These are phyloP conservation scores for Lamellibrachia luymesi DNA, from an alignment of 1,140 invertebrate species.

Conservation along the genomic window DNA sequence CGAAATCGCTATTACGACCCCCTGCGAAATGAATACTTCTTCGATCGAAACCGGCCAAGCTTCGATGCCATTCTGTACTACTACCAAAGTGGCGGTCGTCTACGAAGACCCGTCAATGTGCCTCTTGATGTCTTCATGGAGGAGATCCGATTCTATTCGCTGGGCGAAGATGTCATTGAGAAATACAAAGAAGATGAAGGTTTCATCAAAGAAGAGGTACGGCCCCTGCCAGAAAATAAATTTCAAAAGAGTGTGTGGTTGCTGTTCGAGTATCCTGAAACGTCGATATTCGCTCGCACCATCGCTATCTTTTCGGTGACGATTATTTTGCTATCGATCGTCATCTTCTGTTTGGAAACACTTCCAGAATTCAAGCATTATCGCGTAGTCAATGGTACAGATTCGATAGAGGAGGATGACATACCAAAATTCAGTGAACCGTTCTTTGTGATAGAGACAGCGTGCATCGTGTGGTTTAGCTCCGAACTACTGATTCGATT, in stretches of 20 bases:
- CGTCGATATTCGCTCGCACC: constrained; percentile 94
- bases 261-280: constrained; percentile 99
- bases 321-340: constrained; percentile 95
- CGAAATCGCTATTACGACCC: constrained; percentile 87
- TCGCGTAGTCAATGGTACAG: constrained; percentile 27
- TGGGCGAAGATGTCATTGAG: constrained; percentile 50
- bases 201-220: constrained; percentile 46
- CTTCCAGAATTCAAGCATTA: constrained; percentile 66
- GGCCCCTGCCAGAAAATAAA: constrained; percentile 40
- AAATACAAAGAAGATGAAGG: constrained; percentile 54
- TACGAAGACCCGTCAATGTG: constrained; percentile 95
- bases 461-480: constrained; percentile 59
- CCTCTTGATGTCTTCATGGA: constrained; percentile 68
- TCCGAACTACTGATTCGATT: constrained; percentile 51
- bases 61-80: constrained; percentile 91
- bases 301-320: constrained; percentile 99
- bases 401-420: constrained; percentile 51
- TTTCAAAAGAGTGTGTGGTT: constrained; percentile 69
- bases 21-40: constrained; percentile 97
- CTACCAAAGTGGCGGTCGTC: constrained; percentile 96
- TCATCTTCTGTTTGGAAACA: constrained; percentile 99
- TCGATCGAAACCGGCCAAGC: constrained; percentile 96
- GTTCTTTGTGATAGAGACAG: constrained; percentile 52
- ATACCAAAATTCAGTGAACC: constrained; percentile 56
- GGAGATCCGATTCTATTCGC: constrained; percentile 54